Conservation (phyloP, 2,888 invertebrate genomes). For the Himalopsyche anomala region DNA sequence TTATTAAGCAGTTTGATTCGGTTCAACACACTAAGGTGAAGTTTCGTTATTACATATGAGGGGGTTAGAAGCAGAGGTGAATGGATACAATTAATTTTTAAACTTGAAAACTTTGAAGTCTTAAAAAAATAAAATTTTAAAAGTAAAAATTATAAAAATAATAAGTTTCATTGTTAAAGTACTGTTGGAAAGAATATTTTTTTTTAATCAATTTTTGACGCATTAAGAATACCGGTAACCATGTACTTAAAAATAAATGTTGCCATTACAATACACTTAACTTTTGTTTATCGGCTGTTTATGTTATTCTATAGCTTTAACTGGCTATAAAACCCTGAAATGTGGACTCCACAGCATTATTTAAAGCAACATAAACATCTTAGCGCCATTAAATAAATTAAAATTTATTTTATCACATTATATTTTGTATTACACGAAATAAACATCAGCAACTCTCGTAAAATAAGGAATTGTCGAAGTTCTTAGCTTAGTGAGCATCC, state of each 20-base stretch:
- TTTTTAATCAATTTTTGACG: background rate
- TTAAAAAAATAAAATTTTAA: too few species aligned
- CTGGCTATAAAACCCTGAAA: conserved; percentile 13
- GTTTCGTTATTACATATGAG: too few species aligned
- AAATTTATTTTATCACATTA: background rate
- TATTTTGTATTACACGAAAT: background rate
- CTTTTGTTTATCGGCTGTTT: conserved; percentile 9
- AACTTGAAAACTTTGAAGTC: too few species aligned
- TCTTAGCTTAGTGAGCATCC: background rate
- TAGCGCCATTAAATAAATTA: conserved; percentile 3
- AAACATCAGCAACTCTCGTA: background rate
- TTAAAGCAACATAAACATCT: background rate
- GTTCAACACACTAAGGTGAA: too few species aligned
- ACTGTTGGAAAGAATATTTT: too few species aligned
- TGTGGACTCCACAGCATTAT: background rate
- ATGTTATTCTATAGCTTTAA: conserved; percentile 16
- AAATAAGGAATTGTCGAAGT: background rate
- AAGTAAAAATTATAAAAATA: too few species aligned
- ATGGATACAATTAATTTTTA: too few species aligned
- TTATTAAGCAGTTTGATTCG: too few species aligned
- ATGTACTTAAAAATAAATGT: conserved; percentile 8
- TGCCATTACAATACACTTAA: background rate
- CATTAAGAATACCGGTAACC: background rate
- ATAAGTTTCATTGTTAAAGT: too few species aligned
- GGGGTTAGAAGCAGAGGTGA: too few species aligned